Evolutionary conservation across 2,888 invertebrate genomes (phyloP).

Genomic region (Hartigia nigra): DNA sequence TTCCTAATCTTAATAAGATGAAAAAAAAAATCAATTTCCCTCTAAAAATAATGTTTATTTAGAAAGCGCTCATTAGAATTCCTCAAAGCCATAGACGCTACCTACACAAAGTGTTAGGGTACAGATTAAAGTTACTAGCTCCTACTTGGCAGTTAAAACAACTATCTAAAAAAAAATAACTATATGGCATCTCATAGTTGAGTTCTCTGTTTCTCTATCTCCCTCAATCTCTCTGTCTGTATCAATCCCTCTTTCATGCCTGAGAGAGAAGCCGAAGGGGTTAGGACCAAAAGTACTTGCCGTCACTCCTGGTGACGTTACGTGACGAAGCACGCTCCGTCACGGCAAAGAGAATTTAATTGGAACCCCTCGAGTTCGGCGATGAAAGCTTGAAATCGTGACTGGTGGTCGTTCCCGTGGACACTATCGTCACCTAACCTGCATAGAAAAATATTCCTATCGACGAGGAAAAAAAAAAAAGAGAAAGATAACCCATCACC

Average conservation of each 20-base stretch:
- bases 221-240: background rate
- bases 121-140: background rate
- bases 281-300: background rate
- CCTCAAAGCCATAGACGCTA: background rate
- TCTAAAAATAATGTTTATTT: background rate
- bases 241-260: background rate
- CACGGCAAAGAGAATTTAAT: background rate
- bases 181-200: background rate
- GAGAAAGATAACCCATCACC: constrained; percentile 22
- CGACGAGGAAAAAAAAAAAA: constrained; percentile 8
- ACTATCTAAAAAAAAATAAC: background rate
- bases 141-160: background rate
- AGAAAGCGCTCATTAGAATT: background rate
- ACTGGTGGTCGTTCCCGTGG: background rate
- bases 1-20: background rate
- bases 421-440: background rate
- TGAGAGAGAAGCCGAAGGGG: background rate
- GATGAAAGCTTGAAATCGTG: background rate
- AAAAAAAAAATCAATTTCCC: background rate
- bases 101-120: background rate
- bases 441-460: background rate
- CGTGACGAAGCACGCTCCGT: background rate
- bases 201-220: background rate
- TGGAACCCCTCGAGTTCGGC: background rate
- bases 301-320: constrained; percentile 1